Evolutionary conservation across 1,140 invertebrate species (phyloP), one percentile per base, ranked within the genome.

Genomic region (Drosophila dunni): DNA sequence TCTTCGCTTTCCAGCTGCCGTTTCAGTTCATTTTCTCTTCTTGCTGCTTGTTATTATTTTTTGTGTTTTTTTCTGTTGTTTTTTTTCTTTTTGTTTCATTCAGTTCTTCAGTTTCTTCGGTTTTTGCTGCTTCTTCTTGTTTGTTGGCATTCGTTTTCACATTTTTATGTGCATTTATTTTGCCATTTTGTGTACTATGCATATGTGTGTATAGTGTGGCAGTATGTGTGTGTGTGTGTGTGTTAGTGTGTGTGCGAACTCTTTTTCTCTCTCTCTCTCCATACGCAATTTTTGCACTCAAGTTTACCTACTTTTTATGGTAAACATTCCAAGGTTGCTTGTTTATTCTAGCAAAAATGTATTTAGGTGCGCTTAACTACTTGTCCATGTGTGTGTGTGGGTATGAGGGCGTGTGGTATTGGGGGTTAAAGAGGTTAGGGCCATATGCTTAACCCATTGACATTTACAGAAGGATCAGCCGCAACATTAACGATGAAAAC

Each of bases 241-340:
- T 78, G 60, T 63, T 46, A 63, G 50, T 51, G 66, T 53, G 45
- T 38, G 51, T 62, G 62, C 79, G 61, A 64, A 65, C 71, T 81
- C 24, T 29, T 29, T 29, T 29, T 29, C 24, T 29, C 24, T 29
- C 24, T 29, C 24, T 29, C 70, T 60, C 79, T 75, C 63, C 67
- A 72, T 82, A 81, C 82, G 84, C 84, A 89, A 83, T 89, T 89
- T 89, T 84, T 89, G 84, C 84, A 89, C 84, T 89, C 84, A 89
- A 89, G 84, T 89, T 89, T 89, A 89, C 84, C 84, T 89, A 89
- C 84, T 89, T 89, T 88, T 89, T 89, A 89, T 89, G 84, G 84
- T 89, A 89, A 89, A 89, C 84, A 89, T 61, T 46, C 83, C 84
- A 89, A 89, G 84, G 84, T 89, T 89, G 84, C 84, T 89, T 89